Conservation (phyloP, 2,113 vertebrate species). For the Salvelinus namaycush region DNA sequence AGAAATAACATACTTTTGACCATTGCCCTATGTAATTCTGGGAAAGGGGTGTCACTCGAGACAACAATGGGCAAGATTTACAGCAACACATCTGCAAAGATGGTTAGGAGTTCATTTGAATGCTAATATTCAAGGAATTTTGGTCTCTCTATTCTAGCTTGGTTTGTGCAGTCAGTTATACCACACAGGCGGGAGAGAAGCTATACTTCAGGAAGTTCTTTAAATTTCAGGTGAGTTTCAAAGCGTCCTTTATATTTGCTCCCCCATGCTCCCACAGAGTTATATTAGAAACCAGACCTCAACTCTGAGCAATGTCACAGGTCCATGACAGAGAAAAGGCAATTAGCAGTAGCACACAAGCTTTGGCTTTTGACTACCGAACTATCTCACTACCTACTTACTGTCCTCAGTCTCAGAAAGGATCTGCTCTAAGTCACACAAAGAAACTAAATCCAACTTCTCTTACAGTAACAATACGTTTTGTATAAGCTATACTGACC, state of each 20-base stretch:
- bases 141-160: constrained; percentile 74
- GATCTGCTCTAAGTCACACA: not conserved
- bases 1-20: no score
- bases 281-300: constrained; percentile 2
- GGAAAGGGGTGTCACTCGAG: not conserved
- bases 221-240: constrained; percentile 92
- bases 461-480: no score
- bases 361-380: not conserved
- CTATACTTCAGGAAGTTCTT: constrained; percentile 99
- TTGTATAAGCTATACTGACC: not conserved
- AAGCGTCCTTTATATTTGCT: not conserved
- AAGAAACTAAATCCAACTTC: not conserved
- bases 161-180: constrained; percentile 98
- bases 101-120: not conserved
- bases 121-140: not conserved
- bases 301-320: constrained; percentile 60
- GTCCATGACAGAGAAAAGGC: constrained; percentile 30
- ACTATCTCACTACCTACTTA: not conserved
- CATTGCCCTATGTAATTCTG: no score
- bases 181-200: constrained; percentile 92
- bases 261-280: not conserved
- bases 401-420: constrained; percentile 1
- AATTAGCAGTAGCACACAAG: constrained; percentile 45
- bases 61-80: not conserved
- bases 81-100: not conserved